A percentile compares a stretch with the other conserved stretches of the same genome.
Evolutionary conservation across 2,888 invertebrate genomes (phyloP).

Genomic region (Tachystola acroxantha): DNA sequence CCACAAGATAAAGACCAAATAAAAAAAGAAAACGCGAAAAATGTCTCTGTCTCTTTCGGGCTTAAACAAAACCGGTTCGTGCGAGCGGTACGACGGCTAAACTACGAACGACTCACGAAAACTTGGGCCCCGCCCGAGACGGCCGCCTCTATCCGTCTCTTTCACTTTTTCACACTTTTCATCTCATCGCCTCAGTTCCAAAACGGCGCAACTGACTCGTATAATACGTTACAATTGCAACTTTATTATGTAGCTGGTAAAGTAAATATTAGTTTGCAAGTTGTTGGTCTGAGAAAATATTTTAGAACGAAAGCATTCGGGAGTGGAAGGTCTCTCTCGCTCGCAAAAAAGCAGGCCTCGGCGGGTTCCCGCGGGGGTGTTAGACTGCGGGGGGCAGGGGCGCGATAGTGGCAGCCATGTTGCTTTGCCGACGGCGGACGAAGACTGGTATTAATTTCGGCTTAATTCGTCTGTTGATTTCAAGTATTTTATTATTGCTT

Average conservation of each 20-base stretch:
- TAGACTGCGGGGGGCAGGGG: constrained; percentile 42
- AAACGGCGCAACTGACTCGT: constrained; percentile 24
- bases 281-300: constrained; percentile 56
- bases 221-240: constrained; percentile 13
- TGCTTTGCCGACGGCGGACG: constrained; percentile 61
- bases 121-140: constrained; percentile 77
- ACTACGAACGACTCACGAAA: constrained; percentile 76
- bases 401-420: constrained; percentile 63
- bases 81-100: constrained; percentile 65
- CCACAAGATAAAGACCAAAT: constrained; percentile 75
- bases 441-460: constrained; percentile 74
- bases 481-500: constrained; percentile 15
- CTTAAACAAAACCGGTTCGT: constrained; percentile 29
- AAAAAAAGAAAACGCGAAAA: constrained; percentile 76
- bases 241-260: not conserved
- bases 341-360: constrained; percentile 72
- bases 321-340: constrained; percentile 72
- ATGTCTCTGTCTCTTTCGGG: constrained; percentile 57
- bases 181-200: constrained; percentile 28
- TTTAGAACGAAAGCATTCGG: constrained; percentile 73
- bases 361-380: constrained; percentile 39
- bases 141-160: constrained; percentile 75
- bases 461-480: constrained; percentile 66
- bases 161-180: constrained; percentile 78
- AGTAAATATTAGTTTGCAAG: constrained; percentile 15